Base-by-base conservation (phyloP, 2,888 invertebrate species). In the Epicampocera succincta region DNA sequence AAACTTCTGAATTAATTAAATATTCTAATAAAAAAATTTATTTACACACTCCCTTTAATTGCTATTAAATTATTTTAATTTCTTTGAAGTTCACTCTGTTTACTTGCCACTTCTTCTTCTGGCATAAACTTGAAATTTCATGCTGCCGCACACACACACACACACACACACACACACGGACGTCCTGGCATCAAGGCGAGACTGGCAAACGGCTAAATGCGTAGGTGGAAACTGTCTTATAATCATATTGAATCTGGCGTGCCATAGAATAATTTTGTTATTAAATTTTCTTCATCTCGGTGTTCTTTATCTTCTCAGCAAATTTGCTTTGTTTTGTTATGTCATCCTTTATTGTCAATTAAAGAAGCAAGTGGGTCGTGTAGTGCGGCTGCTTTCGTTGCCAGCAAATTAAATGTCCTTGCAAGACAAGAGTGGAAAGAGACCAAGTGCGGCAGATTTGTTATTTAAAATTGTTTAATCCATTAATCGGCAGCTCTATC, bases 181-280 rank as follows among this genome's bases (percentile, higher is more conserved):
- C 13, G 33, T 29, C 6, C 29, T 4, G 29, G 29, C 15, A 13
- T 2, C n/a, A 52, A 29, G 11, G 15, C 11, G 5, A 50, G 6
- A 29, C 3, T 29, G 19, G 42, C 19, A 40, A n/a, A 42, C 40
- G 19, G 21, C 17, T 42, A 42, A 60, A 60, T 21, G 9, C 19
- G 42, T 42, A 60, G 50, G 11, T 46, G 5, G 19, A 74, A 74
- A 48, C 50, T 29, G n/a, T 50, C 40, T 74, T 66, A 42, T 74
- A 74, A 74, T 66, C 15, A 50, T 13, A 60, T 75, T 60, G 66
- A 60, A 60, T 58, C 17, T 66, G 66, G 58, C 50, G 15, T 50
- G 50, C 58, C 75, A 60, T 58, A 52, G 66, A 40, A 75, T 50
- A 60, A 75, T 66, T 15, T 42, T 42, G 15, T 60, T 50, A 66